A percentile compares a stretch with the other conserved stretches of the same genome.
Conservation (phyloP, 2,113 vertebrate species). For the Pluvialis apricaria region DNA sequence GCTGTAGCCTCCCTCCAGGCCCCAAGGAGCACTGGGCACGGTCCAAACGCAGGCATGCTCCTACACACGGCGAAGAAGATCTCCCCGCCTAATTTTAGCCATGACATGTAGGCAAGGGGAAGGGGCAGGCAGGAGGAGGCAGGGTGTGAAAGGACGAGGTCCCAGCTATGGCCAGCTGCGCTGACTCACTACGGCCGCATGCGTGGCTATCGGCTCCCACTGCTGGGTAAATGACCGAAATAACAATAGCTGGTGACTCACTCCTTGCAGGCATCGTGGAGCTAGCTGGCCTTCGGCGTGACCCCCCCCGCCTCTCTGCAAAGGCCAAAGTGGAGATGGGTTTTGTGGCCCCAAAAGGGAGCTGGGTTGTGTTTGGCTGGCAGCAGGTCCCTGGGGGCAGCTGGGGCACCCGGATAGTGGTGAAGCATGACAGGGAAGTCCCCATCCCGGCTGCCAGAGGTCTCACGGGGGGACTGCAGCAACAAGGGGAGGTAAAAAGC, state of each 20-base stretch:
- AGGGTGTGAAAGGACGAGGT: neutral
- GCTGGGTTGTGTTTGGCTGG: neutral
- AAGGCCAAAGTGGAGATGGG: neutral
- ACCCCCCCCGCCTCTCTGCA: neutral
- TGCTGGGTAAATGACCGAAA: fast-evolving
- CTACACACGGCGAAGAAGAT: neutral
- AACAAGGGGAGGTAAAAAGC: neutral
- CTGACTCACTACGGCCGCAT: neutral
- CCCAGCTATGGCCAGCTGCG: neutral
- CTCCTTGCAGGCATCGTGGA: neutral
- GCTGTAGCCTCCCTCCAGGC: neutral
- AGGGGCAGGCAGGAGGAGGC: neutral
- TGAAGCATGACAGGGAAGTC: neutral
- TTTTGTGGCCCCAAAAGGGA: neutral
- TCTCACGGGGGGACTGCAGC: neutral
- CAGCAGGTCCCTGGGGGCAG: neutral
- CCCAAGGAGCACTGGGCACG: neutral
- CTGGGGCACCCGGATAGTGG: neutral
- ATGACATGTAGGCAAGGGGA: neutral
- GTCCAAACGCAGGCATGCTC: neutral
- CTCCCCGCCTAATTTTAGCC: neutral
- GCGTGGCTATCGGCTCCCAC: neutral
- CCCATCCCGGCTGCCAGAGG: neutral
- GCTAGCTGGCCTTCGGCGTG: fast-evolving
- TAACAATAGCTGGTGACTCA: neutral